Evolutionary conservation across 2,113 vertebrate species (phyloP), one percentile per base, ranked within the genome.

Genomic region (Phalacrocorax pelagicus): DNA sequence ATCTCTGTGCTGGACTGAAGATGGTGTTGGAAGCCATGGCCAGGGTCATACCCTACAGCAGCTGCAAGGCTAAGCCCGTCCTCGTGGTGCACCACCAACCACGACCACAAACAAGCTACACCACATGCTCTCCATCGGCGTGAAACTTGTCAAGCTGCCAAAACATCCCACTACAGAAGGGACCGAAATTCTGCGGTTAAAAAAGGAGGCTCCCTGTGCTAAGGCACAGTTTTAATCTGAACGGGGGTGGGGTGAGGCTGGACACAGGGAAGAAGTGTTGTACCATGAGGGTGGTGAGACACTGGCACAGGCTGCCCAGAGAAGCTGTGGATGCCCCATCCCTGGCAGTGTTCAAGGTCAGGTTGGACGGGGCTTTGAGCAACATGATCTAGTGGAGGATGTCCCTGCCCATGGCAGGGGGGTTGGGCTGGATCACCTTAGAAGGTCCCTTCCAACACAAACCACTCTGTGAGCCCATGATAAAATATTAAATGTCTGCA

Each of bases 61-160:
- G 44, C 15, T 1, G 2, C n/a, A 46, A 55, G 38, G 24, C 29
- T 74, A 29, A 86, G 34, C n/a, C 72, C 1, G 2, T 63, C 40
- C 44, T 77, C 1, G 2, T 32, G 2, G 1, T 51, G 21, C 49
- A 51, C 3, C 55, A 73, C 23, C 58, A 72, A 30, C 55, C 52
- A 32, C 1, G 30, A 36, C 30, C 67, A 70, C 44, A 52, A 16
- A 10, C 40, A 44, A 9, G 26, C 11, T 9, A n/a, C 70, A 57
- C 4, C 8, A 66, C 1, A 0, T 1, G 1, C 44, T 73, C 17
- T 72, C 40, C 71, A 30, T 16, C 1, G 1, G 11, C 1, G 1
- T 23, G 46, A 70, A 42, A 34, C 44, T 36, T 51, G 38, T n/a
- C 23, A 44, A 81, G 44, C 46, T 63, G 80, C 30, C 26, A 6